Evolutionary conservation across 2,113 vertebrate species (phyloP), one percentile per base, ranked within the genome.

Genomic region (Chaetorhynchus papuensis): DNA sequence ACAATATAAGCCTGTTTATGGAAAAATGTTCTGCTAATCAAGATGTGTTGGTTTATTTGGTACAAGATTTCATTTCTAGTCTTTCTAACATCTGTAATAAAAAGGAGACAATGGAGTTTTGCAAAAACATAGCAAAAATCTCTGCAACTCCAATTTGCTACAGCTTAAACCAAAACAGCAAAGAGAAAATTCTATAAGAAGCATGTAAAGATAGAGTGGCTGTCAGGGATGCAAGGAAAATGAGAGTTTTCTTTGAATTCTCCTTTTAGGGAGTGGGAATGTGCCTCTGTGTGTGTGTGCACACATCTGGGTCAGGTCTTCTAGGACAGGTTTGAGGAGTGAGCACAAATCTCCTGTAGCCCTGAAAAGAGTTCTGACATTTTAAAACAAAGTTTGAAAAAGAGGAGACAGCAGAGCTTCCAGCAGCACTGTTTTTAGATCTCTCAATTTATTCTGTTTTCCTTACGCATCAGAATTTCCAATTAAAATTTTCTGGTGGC

Each of bases 21-120:
- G 71, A 53, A 95, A 92, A 93, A 84, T 27, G 7, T 71, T 87
- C 61, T 53, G 47, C n/a, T 65, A 65, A 87, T 95, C 81, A 89
- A 87, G 77, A 82, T 69, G 26, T 68, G 86, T 94, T 2, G 0
- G 20, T 52, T 11, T 59, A 79, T 61, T 89, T 83, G n/a, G 6
- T 64, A 68, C 6, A 49, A 60, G 28, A 44, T 89, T 78, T 95
- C n/a, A 52, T 77, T 59, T 80, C n/a, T 80, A 11, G 79, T 93
- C 44, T 74, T 90, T 77, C 49, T 86, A 69, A 86, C 33, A 49
- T 65, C 45, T 63, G 30, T 56, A 42, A 74, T 11, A 45, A 1
- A 65, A 50, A 52, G 24, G 50, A 91, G 49, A 24, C 71, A 87
- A 65, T 6, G 11, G 50, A 65, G 21, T 47, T 65, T 61, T 90